These are phyloP conservation scores for Solenodon paradoxus DNA, from an alignment of 2,113 vertebrate genomes.

Conservation along the genomic window DNA sequence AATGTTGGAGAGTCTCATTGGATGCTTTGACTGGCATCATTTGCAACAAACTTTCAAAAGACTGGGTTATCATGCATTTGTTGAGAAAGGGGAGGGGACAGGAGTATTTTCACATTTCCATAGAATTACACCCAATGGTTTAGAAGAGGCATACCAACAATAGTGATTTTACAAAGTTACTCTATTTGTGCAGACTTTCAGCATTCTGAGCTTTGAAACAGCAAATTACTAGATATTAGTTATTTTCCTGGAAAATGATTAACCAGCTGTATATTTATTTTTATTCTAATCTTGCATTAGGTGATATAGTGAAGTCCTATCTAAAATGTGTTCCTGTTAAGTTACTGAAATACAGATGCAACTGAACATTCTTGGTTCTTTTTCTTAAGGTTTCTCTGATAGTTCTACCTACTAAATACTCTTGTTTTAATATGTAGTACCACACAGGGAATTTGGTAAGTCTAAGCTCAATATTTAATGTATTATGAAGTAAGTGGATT, in stretches of 20 bases:
- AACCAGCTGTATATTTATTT: slow-evolving; percentile 3
- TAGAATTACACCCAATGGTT: slow-evolving; percentile 54
- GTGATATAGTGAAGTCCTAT: background rate
- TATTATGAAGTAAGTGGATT: slow-evolving; percentile 23
- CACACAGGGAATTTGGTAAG: background rate
- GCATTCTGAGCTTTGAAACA: slow-evolving; percentile 26
- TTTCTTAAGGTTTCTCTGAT: background rate
- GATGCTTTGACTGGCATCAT: slow-evolving; percentile 67
- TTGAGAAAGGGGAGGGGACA: background rate
- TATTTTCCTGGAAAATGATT: slow-evolving; percentile 8
- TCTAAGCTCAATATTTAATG: slow-evolving; percentile 17
- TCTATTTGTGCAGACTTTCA: slow-evolving; percentile 53
- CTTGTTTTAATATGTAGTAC: background rate
- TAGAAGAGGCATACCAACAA: slow-evolving; percentile 42
- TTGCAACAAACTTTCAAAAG: slow-evolving; percentile 66
- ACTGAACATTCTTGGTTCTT: background rate
- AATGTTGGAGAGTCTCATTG: slow-evolving; percentile 75
- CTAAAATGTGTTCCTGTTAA: slow-evolving; percentile 14
- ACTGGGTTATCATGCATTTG: slow-evolving; percentile 48
- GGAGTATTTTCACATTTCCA: slow-evolving; percentile 58
- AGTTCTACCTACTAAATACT: background rate
- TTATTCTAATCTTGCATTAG: slow-evolving; percentile 12
- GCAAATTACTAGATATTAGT: slow-evolving; percentile 25
- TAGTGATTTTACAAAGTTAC: slow-evolving; percentile 64
- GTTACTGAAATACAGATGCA: background rate